These are phyloP conservation scores for Danio choprae DNA, from an alignment of 2,797 vertebrate species.

Conservation along the genomic window DNA sequence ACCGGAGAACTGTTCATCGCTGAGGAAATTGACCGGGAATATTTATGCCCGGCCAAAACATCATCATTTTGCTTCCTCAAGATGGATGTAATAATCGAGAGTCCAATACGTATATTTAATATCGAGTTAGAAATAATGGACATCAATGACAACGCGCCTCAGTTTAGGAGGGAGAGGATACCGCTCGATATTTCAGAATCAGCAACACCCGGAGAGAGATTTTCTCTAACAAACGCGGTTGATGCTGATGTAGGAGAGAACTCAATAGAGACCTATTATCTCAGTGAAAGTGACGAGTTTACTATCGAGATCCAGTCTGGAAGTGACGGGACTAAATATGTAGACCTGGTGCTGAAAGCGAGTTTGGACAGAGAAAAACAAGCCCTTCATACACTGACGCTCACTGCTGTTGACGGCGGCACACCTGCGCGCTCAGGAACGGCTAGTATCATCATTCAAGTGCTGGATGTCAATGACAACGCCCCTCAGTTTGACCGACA, in stretches of 20 bases:
- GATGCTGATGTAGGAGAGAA: slow-evolving; percentile 85
- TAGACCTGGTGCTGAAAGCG: slow-evolving; percentile 80
- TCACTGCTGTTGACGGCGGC: slow-evolving; percentile 82
- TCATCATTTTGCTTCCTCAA: slow-evolving; percentile 80
- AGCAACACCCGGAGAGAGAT: slow-evolving; percentile 79
- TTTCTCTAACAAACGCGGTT: slow-evolving; percentile 84
- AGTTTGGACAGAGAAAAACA: slow-evolving; percentile 81
- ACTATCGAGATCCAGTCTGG: slow-evolving; percentile 80
- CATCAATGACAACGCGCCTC: slow-evolving; percentile 83
- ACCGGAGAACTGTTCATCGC: slow-evolving; percentile 80
- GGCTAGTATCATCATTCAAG: slow-evolving; percentile 78
- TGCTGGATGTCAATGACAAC: slow-evolving; percentile 87
- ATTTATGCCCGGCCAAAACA: slow-evolving; percentile 77
- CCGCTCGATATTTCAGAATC: slow-evolving; percentile 82
- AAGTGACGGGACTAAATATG: slow-evolving; percentile 81
- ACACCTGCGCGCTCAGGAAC: slow-evolving; percentile 79
- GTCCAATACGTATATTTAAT: slow-evolving; percentile 81
- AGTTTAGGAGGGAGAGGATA: slow-evolving; percentile 82
- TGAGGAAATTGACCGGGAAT: slow-evolving; percentile 81
- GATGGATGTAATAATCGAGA: slow-evolving; percentile 81
- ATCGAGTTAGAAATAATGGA: slow-evolving; percentile 83
- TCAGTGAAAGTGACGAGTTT: slow-evolving; percentile 82
- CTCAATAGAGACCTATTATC: slow-evolving; percentile 82
- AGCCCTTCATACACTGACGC: slow-evolving; percentile 74
- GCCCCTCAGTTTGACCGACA: slow-evolving; percentile 77